Conservation (phyloP, 2,888 invertebrate genomes). For the Tipula lateralis region DNA sequence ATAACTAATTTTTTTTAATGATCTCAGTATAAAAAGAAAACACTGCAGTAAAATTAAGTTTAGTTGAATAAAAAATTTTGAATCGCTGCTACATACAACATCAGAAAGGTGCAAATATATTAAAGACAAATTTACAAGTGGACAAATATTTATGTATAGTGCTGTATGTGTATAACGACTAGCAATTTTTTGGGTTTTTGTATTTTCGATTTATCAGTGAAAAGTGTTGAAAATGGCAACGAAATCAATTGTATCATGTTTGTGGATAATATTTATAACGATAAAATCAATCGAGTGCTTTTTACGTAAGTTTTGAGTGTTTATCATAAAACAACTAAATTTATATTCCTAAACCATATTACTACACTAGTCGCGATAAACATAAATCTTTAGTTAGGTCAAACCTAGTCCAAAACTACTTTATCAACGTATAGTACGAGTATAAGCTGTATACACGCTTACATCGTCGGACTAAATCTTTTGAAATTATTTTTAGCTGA, state of each 20-base stretch:
- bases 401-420: too few relatives aligned
- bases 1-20: neutral
- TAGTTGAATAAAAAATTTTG: neutral
- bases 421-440: too few relatives aligned
- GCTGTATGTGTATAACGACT: neutral
- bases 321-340: too few relatives aligned
- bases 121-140: neutral
- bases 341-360: too few relatives aligned
- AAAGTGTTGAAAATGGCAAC: neutral
- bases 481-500: neutral
- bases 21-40: neutral
- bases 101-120: neutral
- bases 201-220: neutral
- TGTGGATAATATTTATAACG: neutral
- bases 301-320: neutral
- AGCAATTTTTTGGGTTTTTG: neutral
- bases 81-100: neutral
- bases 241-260: neutral
- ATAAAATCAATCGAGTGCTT: constrained; percentile 1
- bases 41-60: neutral
- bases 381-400: too few relatives aligned
- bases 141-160: neutral
- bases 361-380: too few relatives aligned
- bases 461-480: too few relatives aligned
- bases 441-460: too few relatives aligned